phyloP scores from a whole-genome alignment of 2,113 vertebrate genomes.

The Ictidomys tridecemlineatus region DNA sequence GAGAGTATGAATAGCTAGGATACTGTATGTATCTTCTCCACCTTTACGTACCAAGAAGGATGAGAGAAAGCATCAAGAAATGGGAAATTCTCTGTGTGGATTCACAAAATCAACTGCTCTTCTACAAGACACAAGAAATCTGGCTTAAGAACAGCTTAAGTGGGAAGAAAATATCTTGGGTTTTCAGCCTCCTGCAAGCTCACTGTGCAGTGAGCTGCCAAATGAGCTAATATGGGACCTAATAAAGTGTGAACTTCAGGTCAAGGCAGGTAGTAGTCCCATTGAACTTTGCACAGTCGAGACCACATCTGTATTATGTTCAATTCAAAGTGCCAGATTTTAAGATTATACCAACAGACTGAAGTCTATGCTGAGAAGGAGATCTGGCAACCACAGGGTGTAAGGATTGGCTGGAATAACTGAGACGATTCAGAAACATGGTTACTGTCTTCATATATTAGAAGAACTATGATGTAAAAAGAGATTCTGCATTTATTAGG shows the following conservation, averaged over 20 bases:
- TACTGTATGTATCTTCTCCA: neutral
- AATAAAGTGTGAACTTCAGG: neutral
- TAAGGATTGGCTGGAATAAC: neutral
- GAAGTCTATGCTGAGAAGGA: neutral
- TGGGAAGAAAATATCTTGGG: neutral
- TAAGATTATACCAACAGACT: neutral
- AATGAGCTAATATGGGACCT: neutral
- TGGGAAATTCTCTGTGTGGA: neutral
- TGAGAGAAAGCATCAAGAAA: conserved; percentile 3
- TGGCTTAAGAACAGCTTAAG: neutral
- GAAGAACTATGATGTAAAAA: neutral
- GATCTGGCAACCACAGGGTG: neutral
- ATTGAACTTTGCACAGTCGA: neutral
- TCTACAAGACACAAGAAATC: neutral
- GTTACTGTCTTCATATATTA: neutral
- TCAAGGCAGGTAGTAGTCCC: neutral
- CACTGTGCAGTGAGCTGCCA: neutral
- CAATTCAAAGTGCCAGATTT: neutral
- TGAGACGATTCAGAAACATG: neutral
- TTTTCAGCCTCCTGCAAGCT: neutral
- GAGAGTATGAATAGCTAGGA: neutral
- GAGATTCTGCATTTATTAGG: neutral
- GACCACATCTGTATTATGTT: neutral
- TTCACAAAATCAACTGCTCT: neutral
- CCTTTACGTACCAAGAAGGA: neutral